Evolutionary conservation across 2,888 invertebrate species (phyloP), one percentile per base, ranked within the genome.

Genomic region (Thymelicus lineola): DNA sequence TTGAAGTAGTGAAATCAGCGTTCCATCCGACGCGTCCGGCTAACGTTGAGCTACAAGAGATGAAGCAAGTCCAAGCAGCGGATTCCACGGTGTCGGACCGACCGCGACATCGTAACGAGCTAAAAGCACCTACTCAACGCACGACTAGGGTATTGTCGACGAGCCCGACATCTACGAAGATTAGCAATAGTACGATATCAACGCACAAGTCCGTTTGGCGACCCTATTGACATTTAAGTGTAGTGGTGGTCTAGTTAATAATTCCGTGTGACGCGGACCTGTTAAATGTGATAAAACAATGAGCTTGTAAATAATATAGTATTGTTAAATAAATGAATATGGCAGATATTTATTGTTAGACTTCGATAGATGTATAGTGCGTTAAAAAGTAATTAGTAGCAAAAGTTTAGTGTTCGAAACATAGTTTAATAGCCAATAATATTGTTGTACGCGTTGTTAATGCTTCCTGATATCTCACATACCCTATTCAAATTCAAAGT

Each of bases 1-100:
- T 96, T 77, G 96, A 96, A 80, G 96, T 96, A 35, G 96, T 96
- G 0, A 96, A 96, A 79, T 96, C 96, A 0, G 96, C 96, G 2
- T 97, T 96, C 86, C 95, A 96, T 62, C 96, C 96, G 28, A 95
- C 96, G 66, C 90, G 94, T 74, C 95, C 95, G 0, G 95, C 95
- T 72, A 95, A 94, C 76, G 88, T 95, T 3, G 90, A 95, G 74
- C 80, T 95, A 42, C 95, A 95, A 76, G 94, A 94, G 80, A 90
- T 94, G 88, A 91, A 90, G 80, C 87, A 90, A 76, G 89, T 90
- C 4, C 94, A 95, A 76, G 95, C 95, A 66, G 95, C 95, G 0
- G 95, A 96, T 82, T 94, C 96, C 10, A 94, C 95, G 20, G 94
- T 95, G 48, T 91, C 88, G 45, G 95, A 94, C 75, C 91, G 90